Evolutionary conservation across 35 echinoderm and acorn worm genomes (phyloP).

Genomic region (Eucidaris tribuloides): DNA sequence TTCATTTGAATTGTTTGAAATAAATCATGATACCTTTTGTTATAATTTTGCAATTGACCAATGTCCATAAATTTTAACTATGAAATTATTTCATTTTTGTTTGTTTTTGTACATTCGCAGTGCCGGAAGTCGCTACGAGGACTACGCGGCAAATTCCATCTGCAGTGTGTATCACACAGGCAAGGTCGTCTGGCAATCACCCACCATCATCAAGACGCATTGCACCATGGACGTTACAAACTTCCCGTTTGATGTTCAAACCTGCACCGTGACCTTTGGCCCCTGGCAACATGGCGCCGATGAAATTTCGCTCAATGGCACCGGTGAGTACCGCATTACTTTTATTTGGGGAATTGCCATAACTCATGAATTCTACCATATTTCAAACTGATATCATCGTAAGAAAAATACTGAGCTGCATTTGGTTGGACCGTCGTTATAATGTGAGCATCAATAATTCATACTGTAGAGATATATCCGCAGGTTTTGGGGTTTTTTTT

Average conservation of each 20-base stretch:
- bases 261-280: conserved; percentile 76
- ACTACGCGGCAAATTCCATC: conserved; percentile 85
- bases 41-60: no score
- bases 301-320: conserved; percentile 87
- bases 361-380: no score
- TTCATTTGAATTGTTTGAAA: no score
- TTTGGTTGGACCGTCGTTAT: no score
- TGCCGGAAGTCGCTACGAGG: conserved; percentile 91
- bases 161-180: conserved; percentile 84
- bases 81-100: not conserved
- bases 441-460: no score
- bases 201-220: conserved; percentile 93
- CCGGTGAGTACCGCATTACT: conserved; percentile 49
- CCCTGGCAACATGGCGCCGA: conserved; percentile 93
- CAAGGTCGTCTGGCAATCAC: conserved; percentile 90
- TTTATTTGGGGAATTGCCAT: not conserved
- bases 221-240: conserved; percentile 98
- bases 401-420: no score
- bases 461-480: no score
- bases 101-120: conserved; percentile 27
- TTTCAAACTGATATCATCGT: no score
- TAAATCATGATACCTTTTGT: no score
- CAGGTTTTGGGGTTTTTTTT: no score
- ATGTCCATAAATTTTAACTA: no score
- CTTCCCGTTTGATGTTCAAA: conserved; percentile 92